Base-by-base conservation (phyloP, 2,113 vertebrate species). In the Hippocampus zosterae region DNA sequence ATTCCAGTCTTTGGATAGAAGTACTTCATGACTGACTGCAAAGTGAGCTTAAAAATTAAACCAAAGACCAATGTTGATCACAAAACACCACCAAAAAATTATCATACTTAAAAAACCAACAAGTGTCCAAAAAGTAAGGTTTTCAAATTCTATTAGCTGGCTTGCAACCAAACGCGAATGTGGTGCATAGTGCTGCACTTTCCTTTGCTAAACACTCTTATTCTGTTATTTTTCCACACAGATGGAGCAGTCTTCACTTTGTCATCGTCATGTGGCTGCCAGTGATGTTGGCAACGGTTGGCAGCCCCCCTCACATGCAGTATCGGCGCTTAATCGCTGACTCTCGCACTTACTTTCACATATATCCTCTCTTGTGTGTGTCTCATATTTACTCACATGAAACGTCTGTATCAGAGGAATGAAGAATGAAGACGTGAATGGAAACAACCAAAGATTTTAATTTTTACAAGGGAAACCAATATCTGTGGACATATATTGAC, bases 381-480 rank as follows among this genome's bases (percentile, higher is more conserved):
- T 12, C 55, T 57, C 57, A 29, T 29, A 33, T 60, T 29, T 33
- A 60, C 15, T 60, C 27, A 18, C 15, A 33, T 16, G 27, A 19
- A 60, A 63, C 5, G n/a, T 40, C 61, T 7, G 2, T 15, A 23
- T 65, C 13, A 44, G 16, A 65, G 41, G 41, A 65, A 48, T 25
- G 42, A 65, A 46, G n/a, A 27, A 44, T 65, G 63, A 65, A 48
- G 63, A 46, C n/a, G 8, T 18, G 63, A 18, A 46, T 7, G 8
- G 8, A 46, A 27, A 46, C 42, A 65, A 23, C 63, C 63, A 65
- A 65, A 65, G 63, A 65, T 65, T 64, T 62, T 4, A 21, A 1
- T 62, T 62, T 62, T 37, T 42, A 41, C 37, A 42, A 63, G 61
- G 33, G 61, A 63, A 23, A 42, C 37, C 62, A 64, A 23, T 40